Evolutionary conservation across 2,113 vertebrate species (phyloP).

Genomic region (Chaetura pelagica): DNA sequence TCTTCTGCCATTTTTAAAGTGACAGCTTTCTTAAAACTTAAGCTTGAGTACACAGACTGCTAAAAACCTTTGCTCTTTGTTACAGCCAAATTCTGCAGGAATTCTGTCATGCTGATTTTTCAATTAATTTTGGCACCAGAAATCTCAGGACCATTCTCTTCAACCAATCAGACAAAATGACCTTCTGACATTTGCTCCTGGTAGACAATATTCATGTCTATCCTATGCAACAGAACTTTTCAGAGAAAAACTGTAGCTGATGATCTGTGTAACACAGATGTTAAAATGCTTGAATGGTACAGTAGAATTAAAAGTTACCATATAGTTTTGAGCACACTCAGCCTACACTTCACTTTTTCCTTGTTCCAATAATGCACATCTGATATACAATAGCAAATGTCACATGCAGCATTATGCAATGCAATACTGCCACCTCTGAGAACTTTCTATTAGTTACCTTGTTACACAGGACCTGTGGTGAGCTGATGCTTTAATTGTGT

Average conservation of each 20-base stretch:
- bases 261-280: neutral
- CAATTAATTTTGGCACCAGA: neutral
- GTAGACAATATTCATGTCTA: neutral
- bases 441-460: neutral
- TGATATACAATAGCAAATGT: neutral
- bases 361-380: neutral
- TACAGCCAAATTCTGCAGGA: neutral
- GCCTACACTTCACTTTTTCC: neutral
- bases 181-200: neutral
- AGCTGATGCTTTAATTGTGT: neutral
- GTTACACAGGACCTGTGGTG: neutral
- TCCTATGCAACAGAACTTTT: neutral
- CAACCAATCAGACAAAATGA: neutral
- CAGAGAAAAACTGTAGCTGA: neutral
- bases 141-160: neutral
- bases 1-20: neutral
- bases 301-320: neutral
- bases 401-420: neutral
- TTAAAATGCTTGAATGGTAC: neutral
- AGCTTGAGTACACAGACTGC: neutral
- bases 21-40: neutral
- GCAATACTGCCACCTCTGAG: conserved; percentile 28
- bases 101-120: neutral
- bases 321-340: neutral
- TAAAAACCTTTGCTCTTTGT: neutral